These are phyloP conservation scores for Mellivora capensis DNA, from an alignment of 2,113 vertebrate genomes.

Conservation along the genomic window DNA sequence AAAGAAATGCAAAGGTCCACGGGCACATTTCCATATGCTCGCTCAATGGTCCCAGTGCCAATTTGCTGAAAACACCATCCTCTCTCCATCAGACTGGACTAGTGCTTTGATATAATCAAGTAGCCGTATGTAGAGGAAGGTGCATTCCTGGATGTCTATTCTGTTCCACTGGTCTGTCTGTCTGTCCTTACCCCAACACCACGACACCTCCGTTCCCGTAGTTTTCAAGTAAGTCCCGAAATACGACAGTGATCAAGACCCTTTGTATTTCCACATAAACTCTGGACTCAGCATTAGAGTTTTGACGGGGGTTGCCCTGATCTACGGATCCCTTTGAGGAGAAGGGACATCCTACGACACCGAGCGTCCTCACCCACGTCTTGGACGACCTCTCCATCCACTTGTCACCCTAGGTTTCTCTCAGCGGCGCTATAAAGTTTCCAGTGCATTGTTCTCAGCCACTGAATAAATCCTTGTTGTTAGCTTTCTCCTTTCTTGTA, in stretches of 20 bases:
- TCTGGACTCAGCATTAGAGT: background rate
- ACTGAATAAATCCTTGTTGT: background rate
- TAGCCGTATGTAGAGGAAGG: accelerated
- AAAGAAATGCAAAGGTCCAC: background rate
- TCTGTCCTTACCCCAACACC: background rate
- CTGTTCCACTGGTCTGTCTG: too few relatives aligned
- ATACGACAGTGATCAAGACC: background rate
- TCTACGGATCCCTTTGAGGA: too few relatives aligned
- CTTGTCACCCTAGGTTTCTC: background rate
- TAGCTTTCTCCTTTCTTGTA: background rate
- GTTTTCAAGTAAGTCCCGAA: background rate
- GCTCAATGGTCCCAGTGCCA: accelerated
- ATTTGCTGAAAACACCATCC: accelerated
- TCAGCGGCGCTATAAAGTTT: too few relatives aligned
- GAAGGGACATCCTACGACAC: background rate
- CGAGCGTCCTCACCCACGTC: too few relatives aligned
- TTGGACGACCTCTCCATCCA: accelerated
- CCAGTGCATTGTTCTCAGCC: background rate
- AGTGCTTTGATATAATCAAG: accelerated
- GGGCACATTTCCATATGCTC: background rate
- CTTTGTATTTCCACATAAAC: background rate
- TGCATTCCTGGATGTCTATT: background rate
- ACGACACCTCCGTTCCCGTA: accelerated
- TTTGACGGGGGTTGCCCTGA: background rate
- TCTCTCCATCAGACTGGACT: background rate